phyloP scores from a whole-genome alignment of 2,888 invertebrate species.

The Patella depressa region DNA sequence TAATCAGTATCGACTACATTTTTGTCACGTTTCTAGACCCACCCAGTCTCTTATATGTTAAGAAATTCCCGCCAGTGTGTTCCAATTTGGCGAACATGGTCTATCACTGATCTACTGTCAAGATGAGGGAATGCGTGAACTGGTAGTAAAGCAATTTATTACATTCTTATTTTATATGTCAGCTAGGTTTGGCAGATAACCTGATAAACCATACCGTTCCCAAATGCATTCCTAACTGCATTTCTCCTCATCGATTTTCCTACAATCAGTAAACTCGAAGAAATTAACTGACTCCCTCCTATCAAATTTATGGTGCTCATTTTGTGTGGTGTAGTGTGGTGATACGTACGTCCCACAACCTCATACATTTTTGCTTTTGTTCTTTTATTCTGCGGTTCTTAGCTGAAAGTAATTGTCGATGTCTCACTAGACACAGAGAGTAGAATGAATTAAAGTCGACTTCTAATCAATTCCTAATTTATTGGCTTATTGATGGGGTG shows the following conservation, averaged over 20 bases:
- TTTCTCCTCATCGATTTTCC: neutral
- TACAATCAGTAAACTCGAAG: neutral
- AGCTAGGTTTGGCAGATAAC: neutral
- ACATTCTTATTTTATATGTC: conserved; percentile 9
- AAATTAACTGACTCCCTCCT: conserved; percentile 8
- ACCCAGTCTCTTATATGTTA: too few species aligned
- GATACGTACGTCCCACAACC: neutral
- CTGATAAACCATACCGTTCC: neutral
- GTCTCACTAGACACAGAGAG: conserved; percentile 5
- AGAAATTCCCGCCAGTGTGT: too few species aligned
- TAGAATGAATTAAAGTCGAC: conserved; percentile 5
- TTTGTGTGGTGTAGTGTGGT: neutral
- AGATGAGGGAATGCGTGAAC: too few species aligned
- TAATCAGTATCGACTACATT: too few species aligned
- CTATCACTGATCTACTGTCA: too few species aligned
- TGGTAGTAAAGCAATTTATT: conserved; percentile 5
- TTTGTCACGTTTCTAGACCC: too few species aligned
- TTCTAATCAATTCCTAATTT: conserved; percentile 8
- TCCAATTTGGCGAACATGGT: too few species aligned
- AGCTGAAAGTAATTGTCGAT: conserved; percentile 2
- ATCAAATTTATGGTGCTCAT: conserved; percentile 5
- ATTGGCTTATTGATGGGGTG: conserved; percentile 1
- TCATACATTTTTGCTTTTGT: neutral
- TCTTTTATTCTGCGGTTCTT: neutral
- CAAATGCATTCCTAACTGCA: conserved; percentile 8